Percentiles rank a stretch among this genome's conserved stretches.
These are phyloP conservation scores for Hyles euphorbiae DNA, from an alignment of 1,140 invertebrate species.

Conservation along the genomic window DNA sequence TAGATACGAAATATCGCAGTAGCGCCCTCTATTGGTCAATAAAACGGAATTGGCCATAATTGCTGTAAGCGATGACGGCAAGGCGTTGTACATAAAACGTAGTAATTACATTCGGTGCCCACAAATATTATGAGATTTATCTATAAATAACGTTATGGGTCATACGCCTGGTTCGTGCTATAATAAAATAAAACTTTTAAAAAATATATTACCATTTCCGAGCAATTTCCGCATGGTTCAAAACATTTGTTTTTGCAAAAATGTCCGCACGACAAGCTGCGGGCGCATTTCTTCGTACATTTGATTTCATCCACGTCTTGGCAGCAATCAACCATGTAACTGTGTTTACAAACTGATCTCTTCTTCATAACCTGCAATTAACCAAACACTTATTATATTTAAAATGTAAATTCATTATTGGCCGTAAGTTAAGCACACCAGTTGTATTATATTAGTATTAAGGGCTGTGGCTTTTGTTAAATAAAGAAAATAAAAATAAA, in stretches of 20 bases:
- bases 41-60: no score
- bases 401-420: not conserved
- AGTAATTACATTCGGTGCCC: no score
- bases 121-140: no score
- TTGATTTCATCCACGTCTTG: conserved; percentile 41
- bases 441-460: no score
- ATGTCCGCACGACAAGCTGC: conserved; percentile 69
- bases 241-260: conserved; percentile 67
- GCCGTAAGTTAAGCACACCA: no score
- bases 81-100: no score
- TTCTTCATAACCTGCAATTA: conserved; percentile 58
- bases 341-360: conserved; percentile 64
- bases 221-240: conserved; percentile 69
- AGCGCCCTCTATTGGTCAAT: no score
- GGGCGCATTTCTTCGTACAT: conserved; percentile 69
- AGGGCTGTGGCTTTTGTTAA: no score
- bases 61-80: no score
- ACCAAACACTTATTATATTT: conserved; percentile 5
- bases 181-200: not conserved
- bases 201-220: conserved; percentile 44
- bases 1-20: no score
- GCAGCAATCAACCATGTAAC: conserved; percentile 52
- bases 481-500: no score
- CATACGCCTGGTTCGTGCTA: not conserved
- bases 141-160: no score